Conservation (phyloP, 2,113 vertebrate species). For the Myrmecobius fasciatus region DNA sequence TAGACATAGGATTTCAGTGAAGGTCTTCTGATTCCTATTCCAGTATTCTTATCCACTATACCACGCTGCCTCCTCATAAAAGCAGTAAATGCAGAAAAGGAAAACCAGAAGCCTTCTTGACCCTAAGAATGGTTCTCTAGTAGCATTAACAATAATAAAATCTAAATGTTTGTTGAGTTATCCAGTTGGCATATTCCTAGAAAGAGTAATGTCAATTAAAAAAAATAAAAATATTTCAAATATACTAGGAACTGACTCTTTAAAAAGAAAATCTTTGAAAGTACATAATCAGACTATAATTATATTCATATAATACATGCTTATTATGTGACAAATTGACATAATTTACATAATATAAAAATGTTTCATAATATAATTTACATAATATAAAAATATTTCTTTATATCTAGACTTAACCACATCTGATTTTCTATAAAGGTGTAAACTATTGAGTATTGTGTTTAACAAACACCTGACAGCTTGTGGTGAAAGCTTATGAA, state of each 20-base stretch:
- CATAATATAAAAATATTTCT: neutral
- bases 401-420: neutral
- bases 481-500: conserved; percentile 55
- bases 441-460: neutral
- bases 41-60: neutral
- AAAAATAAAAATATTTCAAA: neutral
- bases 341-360: neutral
- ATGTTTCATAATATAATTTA: neutral
- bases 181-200: neutral
- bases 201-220: neutral
- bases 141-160: neutral
- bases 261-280: neutral
- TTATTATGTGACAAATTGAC: neutral
- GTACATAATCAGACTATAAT: neutral
- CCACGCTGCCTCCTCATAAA: neutral
- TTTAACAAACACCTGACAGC: conserved; percentile 47
- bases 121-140: neutral
- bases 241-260: neutral
- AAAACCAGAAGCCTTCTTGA: neutral
- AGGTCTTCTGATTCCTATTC: neutral
- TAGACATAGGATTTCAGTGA: neutral
- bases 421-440: neutral
- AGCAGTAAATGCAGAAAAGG: neutral
- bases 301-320: neutral
- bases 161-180: neutral